Evolutionary conservation across 2,888 invertebrate genomes (phyloP).

Genomic region (Papilio elwesi): DNA sequence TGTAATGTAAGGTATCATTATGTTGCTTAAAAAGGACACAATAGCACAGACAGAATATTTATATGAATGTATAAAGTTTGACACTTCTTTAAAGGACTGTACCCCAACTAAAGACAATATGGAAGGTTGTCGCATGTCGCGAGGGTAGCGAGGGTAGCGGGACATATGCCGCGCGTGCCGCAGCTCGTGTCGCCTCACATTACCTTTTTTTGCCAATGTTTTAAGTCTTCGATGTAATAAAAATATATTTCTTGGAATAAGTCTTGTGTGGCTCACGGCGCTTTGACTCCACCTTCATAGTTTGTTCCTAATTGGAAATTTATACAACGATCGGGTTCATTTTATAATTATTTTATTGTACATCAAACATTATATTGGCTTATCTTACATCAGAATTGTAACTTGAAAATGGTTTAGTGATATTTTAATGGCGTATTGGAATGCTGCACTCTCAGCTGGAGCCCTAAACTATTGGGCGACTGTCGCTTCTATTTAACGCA

Average conservation of each 20-base stretch:
- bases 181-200: conserved; percentile 53
- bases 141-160: conserved; percentile 49
- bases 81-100: conserved; percentile 48
- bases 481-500: no score
- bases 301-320: conserved; percentile 19
- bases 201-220: conserved; percentile 46
- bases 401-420: no score
- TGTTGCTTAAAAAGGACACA: no score
- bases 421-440: no score
- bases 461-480: no score
- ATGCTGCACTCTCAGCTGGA: no score
- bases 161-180: conserved; percentile 70
- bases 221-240: conserved; percentile 37
- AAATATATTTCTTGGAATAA: conserved; percentile 27
- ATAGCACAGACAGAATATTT: no score
- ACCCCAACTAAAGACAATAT: conserved; percentile 49
- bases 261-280: conserved; percentile 1
- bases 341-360: neutral
- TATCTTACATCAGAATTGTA: no score
- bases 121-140: conserved; percentile 46
- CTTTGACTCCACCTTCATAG: conserved; percentile 39
- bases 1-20: no score
- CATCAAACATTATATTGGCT: neutral
- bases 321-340: neutral
- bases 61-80: conserved; percentile 19